Conservation (phyloP, 2,797 vertebrate genomes). For the Pseudochaenichthys georgianus region DNA sequence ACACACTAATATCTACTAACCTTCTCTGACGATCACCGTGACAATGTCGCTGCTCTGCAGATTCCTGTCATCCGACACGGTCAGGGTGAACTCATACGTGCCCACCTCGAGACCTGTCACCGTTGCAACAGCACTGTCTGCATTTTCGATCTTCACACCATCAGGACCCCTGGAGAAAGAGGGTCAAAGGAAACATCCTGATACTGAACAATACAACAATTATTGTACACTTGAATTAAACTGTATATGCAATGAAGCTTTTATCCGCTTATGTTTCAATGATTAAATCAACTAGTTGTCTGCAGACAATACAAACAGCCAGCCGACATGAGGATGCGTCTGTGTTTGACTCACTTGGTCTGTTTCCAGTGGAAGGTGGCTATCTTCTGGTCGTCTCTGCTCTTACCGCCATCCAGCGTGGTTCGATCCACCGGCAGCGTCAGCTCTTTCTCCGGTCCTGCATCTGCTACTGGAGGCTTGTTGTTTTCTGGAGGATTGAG, state of each 20-base stretch:
- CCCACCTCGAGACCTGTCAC: slow-evolving; percentile 94
- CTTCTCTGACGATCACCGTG: slow-evolving; percentile 94
- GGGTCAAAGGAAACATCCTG: not conserved
- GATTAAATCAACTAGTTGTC: not conserved
- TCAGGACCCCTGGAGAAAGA: slow-evolving; percentile 88
- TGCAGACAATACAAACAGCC: not conserved
- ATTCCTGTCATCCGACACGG: slow-evolving; percentile 93
- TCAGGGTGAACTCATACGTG: slow-evolving; percentile 92
- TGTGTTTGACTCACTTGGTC: slow-evolving; percentile 83
- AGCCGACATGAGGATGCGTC: not conserved
- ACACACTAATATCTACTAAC: slow-evolving; percentile 62
- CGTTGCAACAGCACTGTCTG: slow-evolving; percentile 88
- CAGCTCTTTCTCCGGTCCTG: slow-evolving; percentile 97
- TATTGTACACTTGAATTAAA: not conserved
- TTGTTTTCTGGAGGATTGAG: slow-evolving; percentile 91
- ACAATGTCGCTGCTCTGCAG: slow-evolving; percentile 92
- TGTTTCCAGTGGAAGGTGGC: slow-evolving; percentile 92
- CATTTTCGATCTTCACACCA: slow-evolving; percentile 93
- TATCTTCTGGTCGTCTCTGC: slow-evolving; percentile 96
- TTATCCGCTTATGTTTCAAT: not conserved
- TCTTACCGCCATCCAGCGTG: slow-evolving; percentile 95
- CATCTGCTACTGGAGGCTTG: slow-evolving; percentile 93
- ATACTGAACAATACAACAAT: not conserved
- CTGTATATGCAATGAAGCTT: not conserved
- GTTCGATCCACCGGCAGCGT: slow-evolving; percentile 95